A percentile compares a stretch with the other conserved stretches of the same genome.
Evolutionary conservation across 2,113 vertebrate genomes (phyloP).

Genomic region (Neogobius melanostomus): DNA sequence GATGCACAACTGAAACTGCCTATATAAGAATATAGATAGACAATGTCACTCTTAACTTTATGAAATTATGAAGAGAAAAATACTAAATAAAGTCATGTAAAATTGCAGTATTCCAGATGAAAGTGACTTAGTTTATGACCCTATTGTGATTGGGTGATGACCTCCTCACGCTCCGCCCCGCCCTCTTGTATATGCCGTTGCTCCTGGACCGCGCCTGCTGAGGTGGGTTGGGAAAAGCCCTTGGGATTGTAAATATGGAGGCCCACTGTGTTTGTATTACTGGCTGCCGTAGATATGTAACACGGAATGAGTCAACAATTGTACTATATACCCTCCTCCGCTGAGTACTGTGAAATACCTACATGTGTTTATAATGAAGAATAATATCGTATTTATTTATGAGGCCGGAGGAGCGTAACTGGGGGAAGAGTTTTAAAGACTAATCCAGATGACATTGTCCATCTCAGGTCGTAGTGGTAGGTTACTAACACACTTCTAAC

Average conservation of each 20-base stretch:
- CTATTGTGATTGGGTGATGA: neutral
- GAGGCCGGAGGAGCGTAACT: slow-evolving; percentile 37
- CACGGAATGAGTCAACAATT: slow-evolving; percentile 49
- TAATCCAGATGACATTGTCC: slow-evolving; percentile 52
- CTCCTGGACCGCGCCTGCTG: slow-evolving; percentile 63
- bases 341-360: slow-evolving; percentile 71
- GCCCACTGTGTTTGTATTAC: slow-evolving; percentile 65
- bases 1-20: too few relatives aligned
- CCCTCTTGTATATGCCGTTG: slow-evolving; percentile 52
- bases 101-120: neutral
- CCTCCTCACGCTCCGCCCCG: slow-evolving; percentile 23
- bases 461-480: slow-evolving; percentile 67
- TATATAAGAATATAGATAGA: too few relatives aligned
- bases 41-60: too few relatives aligned
- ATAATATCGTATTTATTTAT: slow-evolving; percentile 71
- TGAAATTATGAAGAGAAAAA: too few relatives aligned
- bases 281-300: slow-evolving; percentile 62
- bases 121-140: neutral
- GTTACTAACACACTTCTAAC: slow-evolving; percentile 35
- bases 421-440: slow-evolving; percentile 41
- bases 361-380: slow-evolving; percentile 67
- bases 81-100: too few relatives aligned
- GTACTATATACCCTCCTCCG: slow-evolving; percentile 46
- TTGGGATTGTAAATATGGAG: slow-evolving; percentile 66
- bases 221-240: slow-evolving; percentile 65